phyloP scores from a whole-genome alignment of 2,888 invertebrate species.

The Neoascia interrupta region DNA sequence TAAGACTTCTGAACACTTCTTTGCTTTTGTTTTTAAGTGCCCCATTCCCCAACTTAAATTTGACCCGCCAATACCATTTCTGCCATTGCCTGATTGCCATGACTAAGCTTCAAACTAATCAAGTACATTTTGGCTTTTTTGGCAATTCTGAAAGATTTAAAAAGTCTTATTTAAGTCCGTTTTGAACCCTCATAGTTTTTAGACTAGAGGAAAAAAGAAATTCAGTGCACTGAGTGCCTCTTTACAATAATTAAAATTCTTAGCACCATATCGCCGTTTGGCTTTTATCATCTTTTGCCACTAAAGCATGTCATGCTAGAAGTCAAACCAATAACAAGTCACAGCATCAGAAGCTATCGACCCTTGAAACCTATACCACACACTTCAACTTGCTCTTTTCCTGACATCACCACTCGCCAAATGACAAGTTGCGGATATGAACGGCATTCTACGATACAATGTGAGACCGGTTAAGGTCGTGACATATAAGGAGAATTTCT shows the following conservation, averaged over 20 bases:
- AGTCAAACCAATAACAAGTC: conserved; percentile 52
- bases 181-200: no score
- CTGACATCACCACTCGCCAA: conserved; percentile 59
- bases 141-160: no score
- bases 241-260: conserved; percentile 49
- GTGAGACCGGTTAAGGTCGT: conserved; percentile 47
- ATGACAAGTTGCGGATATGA: conserved; percentile 64
- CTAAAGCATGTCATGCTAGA: conserved; percentile 48
- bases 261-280: conserved; percentile 22
- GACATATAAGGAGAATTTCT: conserved; percentile 45
- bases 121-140: no score
- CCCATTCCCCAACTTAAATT: no score
- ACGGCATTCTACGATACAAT: conserved; percentile 43
- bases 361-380: conserved; percentile 38
- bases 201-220: no score
- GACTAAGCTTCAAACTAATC: no score
- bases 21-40: no score
- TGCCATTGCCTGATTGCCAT: no score
- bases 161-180: no score
- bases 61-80: no score
- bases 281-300: conserved; percentile 39
- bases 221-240: no score
- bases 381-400: conserved; percentile 29
- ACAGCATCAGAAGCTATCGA: conserved; percentile 50
- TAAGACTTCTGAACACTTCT: no score